Evolutionary conservation across 2,888 invertebrate species (phyloP).

Genomic region (Malacosoma neustria): DNA sequence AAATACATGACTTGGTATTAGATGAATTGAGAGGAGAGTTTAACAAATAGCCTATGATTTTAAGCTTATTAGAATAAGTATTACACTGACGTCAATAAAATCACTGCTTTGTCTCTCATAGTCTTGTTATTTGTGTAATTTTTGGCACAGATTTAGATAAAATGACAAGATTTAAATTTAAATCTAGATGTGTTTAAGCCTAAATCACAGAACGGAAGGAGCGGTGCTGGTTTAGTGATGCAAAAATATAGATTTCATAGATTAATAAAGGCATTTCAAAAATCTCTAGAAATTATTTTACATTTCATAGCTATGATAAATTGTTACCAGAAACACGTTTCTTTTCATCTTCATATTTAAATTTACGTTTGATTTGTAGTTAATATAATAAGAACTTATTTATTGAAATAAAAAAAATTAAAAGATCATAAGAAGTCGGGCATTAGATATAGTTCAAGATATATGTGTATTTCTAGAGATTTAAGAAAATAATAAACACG

Average conservation of each 20-base stretch:
- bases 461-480: too few species aligned
- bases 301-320: too few species aligned
- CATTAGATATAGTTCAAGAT: too few species aligned
- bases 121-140: slow-evolving; percentile 24
- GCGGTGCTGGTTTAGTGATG: slow-evolving; percentile 57
- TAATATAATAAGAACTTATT: too few species aligned
- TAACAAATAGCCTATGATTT: slow-evolving; percentile 1
- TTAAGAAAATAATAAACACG: slow-evolving; percentile 11
- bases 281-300: slow-evolving; percentile 23
- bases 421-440: too few species aligned
- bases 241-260: slow-evolving; percentile 50
- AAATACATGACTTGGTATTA: too few species aligned
- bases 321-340: too few species aligned
- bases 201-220: slow-evolving; percentile 69
- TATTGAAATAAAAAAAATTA: too few species aligned
- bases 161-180: slow-evolving; percentile 31
- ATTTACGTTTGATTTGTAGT: too few species aligned
- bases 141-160: slow-evolving; percentile 65
- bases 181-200: slow-evolving; percentile 53
- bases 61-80: slow-evolving; percentile 8
- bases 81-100: slow-evolving; percentile 18
- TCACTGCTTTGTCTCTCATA: slow-evolving; percentile 35
- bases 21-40: background rate
- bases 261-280: slow-evolving; percentile 19
- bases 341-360: too few species aligned